Base-by-base conservation (phyloP, 92 coral and sea anemone genomes). In the Epizoanthus illoricatus region DNA sequence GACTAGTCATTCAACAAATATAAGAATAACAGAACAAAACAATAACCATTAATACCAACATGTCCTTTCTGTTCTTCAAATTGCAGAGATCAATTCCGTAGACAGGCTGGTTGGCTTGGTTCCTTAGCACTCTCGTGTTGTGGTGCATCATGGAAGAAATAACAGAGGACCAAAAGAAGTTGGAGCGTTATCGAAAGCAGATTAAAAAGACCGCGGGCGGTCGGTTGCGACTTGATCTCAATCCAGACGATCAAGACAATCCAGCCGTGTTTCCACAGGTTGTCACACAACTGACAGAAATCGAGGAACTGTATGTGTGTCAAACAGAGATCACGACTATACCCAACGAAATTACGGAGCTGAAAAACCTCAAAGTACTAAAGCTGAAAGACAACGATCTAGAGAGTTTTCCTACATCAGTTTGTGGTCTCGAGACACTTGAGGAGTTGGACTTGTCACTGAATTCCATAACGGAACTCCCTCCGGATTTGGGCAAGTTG, bases 301-400 rank as follows among this genome's bases (percentile, higher is more conserved):
- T 88, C 54, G 64, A 68, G 23, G 80, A 80, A 59, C 71, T 88
- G 33, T 24, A 59, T 19, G 71, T 85, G 13, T 79, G 75, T 55
- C 58, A 40, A 55, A 65, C 79, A 61, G 68, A 69, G 45, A 19
- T 88, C n/a, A 58, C 69, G 10, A 72, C 86, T 12, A 17, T 88
- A 52, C 91, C 91, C 1, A 20, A 19, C 0, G 79, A 82, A 7
- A 60, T 85, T 16, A 73, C 45, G 18, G 19, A 72, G 5, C 78
- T 88, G 18, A 43, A 19, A 16, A 17, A 80, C 17, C 86, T 88
- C 6, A 80, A 42, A 41, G 71, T 61, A 23, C 15, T 88, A 63
- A 71, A 80, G 8, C 88, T 88, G 2, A 72, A 42, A 52, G 63
- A 11, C 16, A 73, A 80, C 42, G 86, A 88, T 23, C 65, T 88